Conservation (phyloP, 2,888 invertebrate genomes). For the Blastobasis lacticolella region DNA sequence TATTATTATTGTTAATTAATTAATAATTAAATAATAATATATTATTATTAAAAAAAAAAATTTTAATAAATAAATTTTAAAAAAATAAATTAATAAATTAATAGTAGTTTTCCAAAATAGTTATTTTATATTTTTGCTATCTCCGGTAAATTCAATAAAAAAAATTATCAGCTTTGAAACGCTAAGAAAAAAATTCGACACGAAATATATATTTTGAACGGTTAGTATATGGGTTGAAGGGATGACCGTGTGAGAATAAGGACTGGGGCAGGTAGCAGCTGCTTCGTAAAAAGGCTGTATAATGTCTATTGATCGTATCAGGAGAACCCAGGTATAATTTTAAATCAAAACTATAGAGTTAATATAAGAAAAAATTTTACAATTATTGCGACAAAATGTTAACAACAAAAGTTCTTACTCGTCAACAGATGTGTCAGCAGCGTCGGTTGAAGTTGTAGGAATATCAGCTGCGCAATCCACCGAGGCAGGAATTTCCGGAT, state of each 20-base stretch:
- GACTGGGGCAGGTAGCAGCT: neutral
- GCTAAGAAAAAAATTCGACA: neutral
- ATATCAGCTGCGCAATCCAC: neutral
- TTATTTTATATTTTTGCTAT: conserved; percentile 2
- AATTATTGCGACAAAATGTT: neutral
- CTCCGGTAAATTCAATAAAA: conserved; percentile 1
- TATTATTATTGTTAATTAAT: neutral
- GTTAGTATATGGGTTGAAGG: neutral
- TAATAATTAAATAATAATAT: neutral
- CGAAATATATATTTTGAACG: neutral
- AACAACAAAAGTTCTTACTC: conserved; percentile 1
- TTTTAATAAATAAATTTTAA: neutral
- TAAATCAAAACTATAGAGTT: neutral
- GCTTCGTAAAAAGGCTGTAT: neutral
- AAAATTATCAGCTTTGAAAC: neutral
- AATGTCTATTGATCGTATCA: neutral
- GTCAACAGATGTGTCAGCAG: conserved; percentile 1
- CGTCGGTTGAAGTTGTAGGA: conserved; percentile 1
- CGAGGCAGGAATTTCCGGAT: neutral
- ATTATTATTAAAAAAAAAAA: neutral
- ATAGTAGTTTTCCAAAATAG: conserved; percentile 2
- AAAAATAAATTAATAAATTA: neutral
- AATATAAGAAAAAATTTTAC: neutral
- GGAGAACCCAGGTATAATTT: neutral
- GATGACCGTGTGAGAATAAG: neutral